A percentile compares a stretch with the other conserved stretches of the same genome.
These are phyloP conservation scores for Eptatretus atami DNA, from an alignment of 2,797 vertebrate genomes.

Conservation along the genomic window DNA sequence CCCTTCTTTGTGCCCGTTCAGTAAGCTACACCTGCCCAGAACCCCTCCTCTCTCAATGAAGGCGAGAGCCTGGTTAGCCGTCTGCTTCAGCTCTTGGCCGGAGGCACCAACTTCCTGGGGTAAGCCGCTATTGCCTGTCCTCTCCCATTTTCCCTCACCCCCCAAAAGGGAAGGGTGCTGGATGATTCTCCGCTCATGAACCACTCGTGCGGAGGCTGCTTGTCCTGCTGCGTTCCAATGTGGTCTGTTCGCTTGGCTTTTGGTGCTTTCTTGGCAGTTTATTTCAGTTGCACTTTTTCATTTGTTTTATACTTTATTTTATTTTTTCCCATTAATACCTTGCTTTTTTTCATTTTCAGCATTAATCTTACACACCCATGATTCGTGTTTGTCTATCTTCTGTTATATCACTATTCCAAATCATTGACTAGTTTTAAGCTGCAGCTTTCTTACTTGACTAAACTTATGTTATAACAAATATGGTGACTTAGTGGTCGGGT, in stretches of 20 bases:
- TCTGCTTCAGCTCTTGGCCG: constrained; percentile 94
- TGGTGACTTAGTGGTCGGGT: too few relatives aligned
- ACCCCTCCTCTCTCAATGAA: constrained; percentile 98
- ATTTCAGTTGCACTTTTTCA: constrained; percentile 13
- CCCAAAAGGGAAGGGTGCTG: too few relatives aligned
- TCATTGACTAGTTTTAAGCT: too few relatives aligned
- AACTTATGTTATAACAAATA: too few relatives aligned
- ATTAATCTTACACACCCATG: too few relatives aligned
- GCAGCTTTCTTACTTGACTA: too few relatives aligned
- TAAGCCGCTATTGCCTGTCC: not conserved
- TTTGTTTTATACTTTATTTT: constrained; percentile 13
- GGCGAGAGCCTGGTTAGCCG: constrained; percentile 99
- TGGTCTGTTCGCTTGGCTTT: constrained; percentile 13
- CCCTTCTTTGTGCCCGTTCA: constrained; percentile 15
- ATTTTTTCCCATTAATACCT: constrained; percentile 16
- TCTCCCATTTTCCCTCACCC: too few relatives aligned
- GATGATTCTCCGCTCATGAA: too few relatives aligned
- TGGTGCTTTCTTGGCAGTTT: constrained; percentile 14
- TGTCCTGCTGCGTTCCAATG: constrained; percentile 16
- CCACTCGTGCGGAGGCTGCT: constrained; percentile 28
- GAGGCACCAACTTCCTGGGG: constrained; percentile 13
- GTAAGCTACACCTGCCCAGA: constrained; percentile 97
- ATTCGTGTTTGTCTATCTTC: too few relatives aligned
- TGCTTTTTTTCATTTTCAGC: constrained; percentile 15
- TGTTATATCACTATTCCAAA: too few relatives aligned